Evolutionary conservation across 2,888 invertebrate genomes (phyloP).

Genomic region (Encarsia formosa): DNA sequence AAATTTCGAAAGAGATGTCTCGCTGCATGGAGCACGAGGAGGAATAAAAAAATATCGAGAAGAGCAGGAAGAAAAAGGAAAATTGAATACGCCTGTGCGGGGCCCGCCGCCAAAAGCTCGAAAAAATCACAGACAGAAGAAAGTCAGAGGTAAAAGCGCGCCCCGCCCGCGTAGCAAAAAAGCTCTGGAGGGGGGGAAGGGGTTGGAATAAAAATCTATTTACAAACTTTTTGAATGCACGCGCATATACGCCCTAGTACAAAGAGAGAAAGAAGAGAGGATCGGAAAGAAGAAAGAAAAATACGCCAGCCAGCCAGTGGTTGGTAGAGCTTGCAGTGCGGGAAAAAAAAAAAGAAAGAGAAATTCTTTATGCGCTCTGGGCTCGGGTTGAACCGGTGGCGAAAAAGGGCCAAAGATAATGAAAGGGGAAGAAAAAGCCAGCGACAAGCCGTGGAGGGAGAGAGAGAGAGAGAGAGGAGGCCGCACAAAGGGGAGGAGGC

Average conservation of each 20-base stretch:
- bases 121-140: slow-evolving; percentile 16
- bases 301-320: too few relatives aligned
- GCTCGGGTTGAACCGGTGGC: not conserved
- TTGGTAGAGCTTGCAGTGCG: too few relatives aligned
- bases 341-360: too few relatives aligned
- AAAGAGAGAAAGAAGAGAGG: too few relatives aligned
- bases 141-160: slow-evolving; percentile 10
- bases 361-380: too few relatives aligned
- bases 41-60: not conserved
- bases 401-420: slow-evolving; percentile 16
- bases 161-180: not conserved
- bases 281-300: too few relatives aligned
- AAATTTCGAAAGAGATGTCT: slow-evolving; percentile 14
- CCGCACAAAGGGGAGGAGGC: slow-evolving; percentile 10
- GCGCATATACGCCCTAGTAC: not conserved
- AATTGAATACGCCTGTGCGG: slow-evolving; percentile 1
- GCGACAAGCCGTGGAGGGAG: slow-evolving; percentile 10
- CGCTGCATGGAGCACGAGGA: slow-evolving; percentile 1
- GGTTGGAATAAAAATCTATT: slow-evolving; percentile 22
- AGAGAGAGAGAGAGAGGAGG: not conserved
- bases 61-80: slow-evolving; percentile 7
- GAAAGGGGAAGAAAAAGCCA: slow-evolving; percentile 10
- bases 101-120: not conserved
- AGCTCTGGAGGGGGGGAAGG: too few relatives aligned
- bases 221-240: slow-evolving; percentile 16